These are phyloP conservation scores for Dolichomitus sp. DNA, from an alignment of 2,888 invertebrate species.

Conservation along the genomic window DNA sequence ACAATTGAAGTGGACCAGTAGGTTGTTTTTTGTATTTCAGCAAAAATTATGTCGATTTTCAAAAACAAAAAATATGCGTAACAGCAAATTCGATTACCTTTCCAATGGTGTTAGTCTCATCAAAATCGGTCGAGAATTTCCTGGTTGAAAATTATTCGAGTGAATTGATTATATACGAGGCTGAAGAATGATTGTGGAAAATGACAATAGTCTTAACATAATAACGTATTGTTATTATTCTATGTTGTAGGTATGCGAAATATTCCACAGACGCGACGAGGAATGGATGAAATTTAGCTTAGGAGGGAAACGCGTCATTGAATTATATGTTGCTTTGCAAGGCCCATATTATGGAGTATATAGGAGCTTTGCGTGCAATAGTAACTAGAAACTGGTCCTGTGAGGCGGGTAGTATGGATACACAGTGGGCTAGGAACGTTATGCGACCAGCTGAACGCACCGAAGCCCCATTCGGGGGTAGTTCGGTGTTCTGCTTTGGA, in stretches of 20 bases:
- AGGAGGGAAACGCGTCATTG: slow-evolving; percentile 41
- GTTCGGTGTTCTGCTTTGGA: slow-evolving; percentile 24
- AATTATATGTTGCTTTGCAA: slow-evolving; percentile 51
- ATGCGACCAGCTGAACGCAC: slow-evolving; percentile 26
- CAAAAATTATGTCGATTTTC: no score
- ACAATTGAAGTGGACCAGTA: no score
- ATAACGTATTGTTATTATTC: background rate
- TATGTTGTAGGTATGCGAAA: background rate
- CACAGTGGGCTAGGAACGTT: background rate
- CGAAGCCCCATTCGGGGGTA: slow-evolving; percentile 27
- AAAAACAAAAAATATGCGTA: no score
- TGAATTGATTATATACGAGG: no score
- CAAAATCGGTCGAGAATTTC: no score
- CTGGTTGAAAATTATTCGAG: no score
- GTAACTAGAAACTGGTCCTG: background rate
- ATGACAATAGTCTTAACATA: no score
- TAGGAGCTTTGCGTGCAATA: slow-evolving; percentile 8
- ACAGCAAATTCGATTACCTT: no score
- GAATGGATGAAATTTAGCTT: background rate
- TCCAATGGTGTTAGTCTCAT: no score
- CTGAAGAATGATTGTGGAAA: no score
- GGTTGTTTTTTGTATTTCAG: no score
- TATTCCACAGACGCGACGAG: background rate
- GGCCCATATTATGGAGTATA: slow-evolving; percentile 39
- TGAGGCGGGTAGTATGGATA: background rate